Evolutionary conservation across 92 coral and sea anemone genomes (phyloP).

Genomic region (Zoanthus gigantus): DNA sequence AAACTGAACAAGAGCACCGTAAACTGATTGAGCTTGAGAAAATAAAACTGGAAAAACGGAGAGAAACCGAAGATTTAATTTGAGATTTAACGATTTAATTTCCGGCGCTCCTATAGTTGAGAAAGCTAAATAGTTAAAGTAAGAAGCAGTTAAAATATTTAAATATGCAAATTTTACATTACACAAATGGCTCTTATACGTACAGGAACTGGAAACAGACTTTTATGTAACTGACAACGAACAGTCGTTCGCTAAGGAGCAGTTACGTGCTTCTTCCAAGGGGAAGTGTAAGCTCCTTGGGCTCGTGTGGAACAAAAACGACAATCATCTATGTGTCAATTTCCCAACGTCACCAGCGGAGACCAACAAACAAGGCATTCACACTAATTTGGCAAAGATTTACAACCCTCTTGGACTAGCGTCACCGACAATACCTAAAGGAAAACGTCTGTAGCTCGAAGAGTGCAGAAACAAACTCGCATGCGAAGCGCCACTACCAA

Average conservation of each 20-base stretch:
- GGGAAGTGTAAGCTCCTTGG: conserved; percentile 12
- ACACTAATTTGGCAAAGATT: no score
- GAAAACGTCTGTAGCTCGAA: conserved; percentile 2
- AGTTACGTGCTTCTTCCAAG: background rate
- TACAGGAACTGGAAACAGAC: background rate
- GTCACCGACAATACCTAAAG: background rate
- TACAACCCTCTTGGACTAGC: conserved; percentile 27
- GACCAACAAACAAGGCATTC: background rate
- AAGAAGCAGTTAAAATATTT: background rate
- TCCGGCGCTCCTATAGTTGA: conserved; percentile 27
- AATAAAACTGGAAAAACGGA: no score
- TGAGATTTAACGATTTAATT: no score
- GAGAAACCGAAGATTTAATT: no score
- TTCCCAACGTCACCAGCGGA: background rate
- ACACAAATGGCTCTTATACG: no score
- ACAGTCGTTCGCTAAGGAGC: background rate
- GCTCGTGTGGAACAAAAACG: background rate
- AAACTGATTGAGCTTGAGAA: no score
- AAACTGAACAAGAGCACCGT: no score
- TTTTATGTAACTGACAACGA: no score
- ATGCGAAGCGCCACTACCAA: conserved; percentile 31
- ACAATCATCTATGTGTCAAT: background rate
- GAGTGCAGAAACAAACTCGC: conserved; percentile 18
- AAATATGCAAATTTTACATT: background rate
- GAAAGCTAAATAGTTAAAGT: conserved; percentile 20